Evolutionary conservation across 2,797 vertebrate species (phyloP).

Genomic region (Paratrypauchen microcephalus): DNA sequence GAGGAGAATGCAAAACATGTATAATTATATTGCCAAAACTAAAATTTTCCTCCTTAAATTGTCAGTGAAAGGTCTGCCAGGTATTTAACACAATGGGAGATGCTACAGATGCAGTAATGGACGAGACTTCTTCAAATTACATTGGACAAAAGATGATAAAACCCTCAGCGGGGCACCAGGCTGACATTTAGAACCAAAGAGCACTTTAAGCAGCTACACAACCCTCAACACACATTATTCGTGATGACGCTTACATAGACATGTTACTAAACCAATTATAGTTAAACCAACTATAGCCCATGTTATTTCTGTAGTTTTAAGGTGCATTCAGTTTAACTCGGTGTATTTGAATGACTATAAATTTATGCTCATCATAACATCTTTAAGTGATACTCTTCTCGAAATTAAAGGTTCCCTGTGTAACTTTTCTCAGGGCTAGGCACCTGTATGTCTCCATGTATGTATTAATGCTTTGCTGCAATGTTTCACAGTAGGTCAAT

Average conservation of each 20-base stretch:
- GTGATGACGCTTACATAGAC: conserved; percentile 42
- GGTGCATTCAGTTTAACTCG: background rate
- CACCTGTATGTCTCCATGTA: too few relatives aligned
- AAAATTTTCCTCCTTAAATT: conserved; percentile 34
- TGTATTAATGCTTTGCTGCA: too few relatives aligned
- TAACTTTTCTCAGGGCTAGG: too few relatives aligned
- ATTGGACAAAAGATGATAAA: conserved; percentile 34
- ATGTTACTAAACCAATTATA: conserved; percentile 16
- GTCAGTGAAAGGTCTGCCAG: conserved; percentile 30
- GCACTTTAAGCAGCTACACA: conserved; percentile 33
- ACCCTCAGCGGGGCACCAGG: conserved; percentile 58
- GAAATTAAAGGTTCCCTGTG: background rate
- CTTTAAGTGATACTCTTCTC: background rate
- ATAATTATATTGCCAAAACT: conserved; percentile 29
- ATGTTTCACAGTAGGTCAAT: too few relatives aligned
- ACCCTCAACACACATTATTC: conserved; percentile 39
- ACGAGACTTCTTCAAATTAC: conserved; percentile 40
- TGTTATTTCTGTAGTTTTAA: background rate
- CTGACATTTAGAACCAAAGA: conserved; percentile 67
- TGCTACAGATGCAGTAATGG: conserved; percentile 37
- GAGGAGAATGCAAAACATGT: conserved; percentile 14
- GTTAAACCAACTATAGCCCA: conserved; percentile 13
- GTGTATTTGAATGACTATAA: background rate
- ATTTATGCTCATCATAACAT: background rate
- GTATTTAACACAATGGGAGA: conserved; percentile 46